A percentile compares a stretch with the other conserved stretches of the same genome.
phyloP scores from a whole-genome alignment of 2,888 invertebrate species.

The Rugalucina vietnamica region DNA sequence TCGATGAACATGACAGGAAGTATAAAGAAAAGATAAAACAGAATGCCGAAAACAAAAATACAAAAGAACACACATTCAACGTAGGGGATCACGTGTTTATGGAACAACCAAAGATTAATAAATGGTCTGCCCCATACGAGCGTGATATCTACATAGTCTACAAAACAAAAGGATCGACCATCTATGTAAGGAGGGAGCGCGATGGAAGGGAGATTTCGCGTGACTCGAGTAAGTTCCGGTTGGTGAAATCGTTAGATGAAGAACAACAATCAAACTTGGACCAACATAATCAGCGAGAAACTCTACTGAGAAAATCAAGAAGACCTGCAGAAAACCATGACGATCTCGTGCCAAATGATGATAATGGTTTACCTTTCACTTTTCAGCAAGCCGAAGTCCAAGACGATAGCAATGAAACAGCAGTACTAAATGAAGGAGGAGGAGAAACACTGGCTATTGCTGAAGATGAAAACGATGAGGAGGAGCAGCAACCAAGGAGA shows the following conservation, averaged over 20 bases:
- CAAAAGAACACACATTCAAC: slow-evolving; percentile 19
- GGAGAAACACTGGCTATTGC: neutral
- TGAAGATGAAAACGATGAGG: neutral
- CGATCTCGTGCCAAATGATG: no score
- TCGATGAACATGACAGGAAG: neutral
- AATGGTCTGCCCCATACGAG: slow-evolving; percentile 45
- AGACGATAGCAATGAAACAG: no score
- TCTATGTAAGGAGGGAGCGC: slow-evolving; percentile 25
- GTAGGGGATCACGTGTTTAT: slow-evolving; percentile 38
- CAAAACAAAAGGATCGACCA: slow-evolving; percentile 30
- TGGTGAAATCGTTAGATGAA: neutral
- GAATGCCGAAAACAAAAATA: neutral
- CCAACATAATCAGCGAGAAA: neutral
- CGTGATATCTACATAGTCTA: slow-evolving; percentile 29
- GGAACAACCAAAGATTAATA: slow-evolving; percentile 23
- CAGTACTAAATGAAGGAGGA: neutral
- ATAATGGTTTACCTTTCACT: no score
- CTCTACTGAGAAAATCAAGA: neutral
- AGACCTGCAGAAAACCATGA: neutral
- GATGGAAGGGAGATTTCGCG: slow-evolving; percentile 23
- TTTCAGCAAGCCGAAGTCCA: no score
- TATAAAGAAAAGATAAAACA: slow-evolving; percentile 4
- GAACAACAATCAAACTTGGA: no score
- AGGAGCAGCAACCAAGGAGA: neutral
- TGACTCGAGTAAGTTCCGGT: slow-evolving; percentile 6